Conservation (phyloP, 2,888 invertebrate genomes). For the Leptopterna dolabrata region DNA sequence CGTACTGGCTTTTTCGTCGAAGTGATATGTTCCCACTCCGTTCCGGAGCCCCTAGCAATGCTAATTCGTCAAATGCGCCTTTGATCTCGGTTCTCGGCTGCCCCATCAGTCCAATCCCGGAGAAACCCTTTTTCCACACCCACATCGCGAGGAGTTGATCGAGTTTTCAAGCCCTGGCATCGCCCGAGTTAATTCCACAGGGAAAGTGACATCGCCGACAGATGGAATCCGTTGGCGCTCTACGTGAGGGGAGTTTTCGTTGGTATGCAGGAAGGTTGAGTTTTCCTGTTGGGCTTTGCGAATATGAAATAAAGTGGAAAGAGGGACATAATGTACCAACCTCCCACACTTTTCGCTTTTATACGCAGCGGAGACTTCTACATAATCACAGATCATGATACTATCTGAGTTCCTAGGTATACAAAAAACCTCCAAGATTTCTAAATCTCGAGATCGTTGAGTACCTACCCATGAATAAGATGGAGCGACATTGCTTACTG, state of each 20-base stretch:
- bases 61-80: constrained; percentile 3
- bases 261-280: no score
- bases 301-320: no score
- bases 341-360: no score
- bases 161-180: neutral
- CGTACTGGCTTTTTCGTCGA: neutral
- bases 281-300: no score
- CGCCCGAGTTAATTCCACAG: neutral
- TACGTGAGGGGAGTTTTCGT: neutral
- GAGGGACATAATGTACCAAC: no score
- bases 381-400: no score
- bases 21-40: neutral
- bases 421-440: no score
- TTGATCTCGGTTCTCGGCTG: neutral
- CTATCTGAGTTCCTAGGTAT: no score
- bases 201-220: neutral
- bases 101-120: neutral
- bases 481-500: no score
- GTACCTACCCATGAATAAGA: no score
- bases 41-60: neutral
- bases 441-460: no score
- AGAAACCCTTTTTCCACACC: neutral
- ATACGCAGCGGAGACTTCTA: no score
- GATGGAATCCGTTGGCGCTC: neutral
- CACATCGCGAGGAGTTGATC: neutral